Conservation (phyloP, 2,113 vertebrate genomes). For the Heliornis fulica region DNA sequence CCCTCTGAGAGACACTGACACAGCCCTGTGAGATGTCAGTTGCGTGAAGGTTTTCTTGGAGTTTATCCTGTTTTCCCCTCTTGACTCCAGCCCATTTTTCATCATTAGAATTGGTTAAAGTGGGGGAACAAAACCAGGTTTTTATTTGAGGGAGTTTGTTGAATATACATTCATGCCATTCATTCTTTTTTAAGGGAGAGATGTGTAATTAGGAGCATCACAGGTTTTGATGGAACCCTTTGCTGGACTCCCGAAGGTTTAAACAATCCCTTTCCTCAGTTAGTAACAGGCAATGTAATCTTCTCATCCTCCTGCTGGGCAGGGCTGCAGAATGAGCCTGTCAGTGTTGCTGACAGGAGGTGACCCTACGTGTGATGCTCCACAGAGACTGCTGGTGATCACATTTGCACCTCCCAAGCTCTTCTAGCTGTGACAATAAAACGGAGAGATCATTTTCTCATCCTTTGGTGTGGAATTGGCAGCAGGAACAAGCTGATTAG, state of each 20-base stretch:
- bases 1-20: background rate
- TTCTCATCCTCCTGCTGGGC: background rate
- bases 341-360: background rate
- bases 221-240: background rate
- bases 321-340: background rate
- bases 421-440: background rate
- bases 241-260: background rate
- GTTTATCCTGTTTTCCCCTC: background rate
- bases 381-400: background rate
- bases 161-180: background rate
- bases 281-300: accelerated
- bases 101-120: background rate
- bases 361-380: background rate
- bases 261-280: background rate
- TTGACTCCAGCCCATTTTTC: background rate
- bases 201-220: background rate
- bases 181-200: background rate
- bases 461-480: constrained; percentile 18
- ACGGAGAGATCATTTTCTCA: background rate
- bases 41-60: background rate
- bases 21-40: background rate
- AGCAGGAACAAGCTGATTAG: constrained; percentile 43
- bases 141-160: background rate
- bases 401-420: accelerated
- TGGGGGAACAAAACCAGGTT: accelerated